A percentile compares a stretch with the other conserved stretches of the same genome.
Evolutionary conservation across 2,888 invertebrate genomes (phyloP).

Genomic region (Drosophila gaucha): DNA sequence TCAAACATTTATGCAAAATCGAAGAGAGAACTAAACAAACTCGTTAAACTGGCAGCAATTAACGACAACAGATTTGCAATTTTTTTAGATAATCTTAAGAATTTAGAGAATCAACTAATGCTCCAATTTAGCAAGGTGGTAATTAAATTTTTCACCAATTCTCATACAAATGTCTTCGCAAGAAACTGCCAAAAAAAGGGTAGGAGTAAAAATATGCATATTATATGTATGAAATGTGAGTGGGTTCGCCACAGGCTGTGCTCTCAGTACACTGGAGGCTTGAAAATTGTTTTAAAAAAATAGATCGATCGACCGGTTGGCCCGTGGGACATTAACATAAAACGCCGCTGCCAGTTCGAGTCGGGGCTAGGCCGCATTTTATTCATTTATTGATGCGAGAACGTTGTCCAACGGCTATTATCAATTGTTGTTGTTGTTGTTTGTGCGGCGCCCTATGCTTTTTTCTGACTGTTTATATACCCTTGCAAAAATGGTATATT

Average conservation of each 20-base stretch:
- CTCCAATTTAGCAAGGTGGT: conserved; percentile 64
- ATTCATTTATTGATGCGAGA: conserved; percentile 67
- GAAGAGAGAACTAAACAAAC: conserved; percentile 70
- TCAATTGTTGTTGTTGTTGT: conserved; percentile 33
- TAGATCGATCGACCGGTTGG: conserved; percentile 60
- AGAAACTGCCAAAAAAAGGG: no score
- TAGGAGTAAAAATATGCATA: not conserved
- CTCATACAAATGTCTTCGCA: conserved; percentile 37
- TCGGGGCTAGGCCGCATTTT: conserved; percentile 36
- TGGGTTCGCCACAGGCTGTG: not conserved
- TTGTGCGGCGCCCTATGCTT: conserved; percentile 29
- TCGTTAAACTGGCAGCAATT: conserved; percentile 47
- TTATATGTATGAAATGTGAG: not conserved
- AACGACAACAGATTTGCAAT: conserved; percentile 51
- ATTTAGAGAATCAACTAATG: conserved; percentile 70
- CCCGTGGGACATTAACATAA: conserved; percentile 62
- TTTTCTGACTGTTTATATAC: conserved; percentile 31
- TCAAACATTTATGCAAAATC: conserved; percentile 71
- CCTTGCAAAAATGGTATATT: no score
- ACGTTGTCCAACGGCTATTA: conserved; percentile 67
- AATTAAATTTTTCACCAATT: conserved; percentile 22
- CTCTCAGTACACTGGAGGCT: conserved; percentile 15
- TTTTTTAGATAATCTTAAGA: conserved; percentile 57
- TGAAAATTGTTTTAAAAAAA: conserved; percentile 51
- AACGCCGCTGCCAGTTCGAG: conserved; percentile 44